phyloP scores from a whole-genome alignment of 2,113 vertebrate genomes.

The Nettapus auritus region DNA sequence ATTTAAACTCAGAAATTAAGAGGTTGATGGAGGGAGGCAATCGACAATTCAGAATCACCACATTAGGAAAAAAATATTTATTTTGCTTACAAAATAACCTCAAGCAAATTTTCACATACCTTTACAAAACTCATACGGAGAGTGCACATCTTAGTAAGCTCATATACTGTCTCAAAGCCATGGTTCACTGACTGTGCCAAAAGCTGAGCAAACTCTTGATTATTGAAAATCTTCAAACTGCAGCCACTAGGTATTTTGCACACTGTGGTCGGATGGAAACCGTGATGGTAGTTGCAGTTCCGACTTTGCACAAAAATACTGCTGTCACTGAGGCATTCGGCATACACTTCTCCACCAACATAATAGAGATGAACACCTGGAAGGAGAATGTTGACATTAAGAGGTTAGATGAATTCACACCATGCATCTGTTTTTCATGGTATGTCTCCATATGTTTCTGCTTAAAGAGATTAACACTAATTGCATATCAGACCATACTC shows the following conservation, averaged over 20 bases:
- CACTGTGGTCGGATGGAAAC: conserved; percentile 97
- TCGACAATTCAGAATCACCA: background rate
- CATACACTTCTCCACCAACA: conserved; percentile 96
- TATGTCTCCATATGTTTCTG: background rate
- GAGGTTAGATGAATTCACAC: background rate
- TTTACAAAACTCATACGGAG: conserved; percentile 99
- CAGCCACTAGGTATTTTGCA: conserved; percentile 99
- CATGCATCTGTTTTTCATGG: background rate
- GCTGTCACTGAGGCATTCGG: conserved; percentile 97
- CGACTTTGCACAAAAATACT: conserved; percentile 99
- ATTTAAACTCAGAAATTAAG: background rate
- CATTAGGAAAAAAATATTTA: background rate
- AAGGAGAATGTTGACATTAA: background rate
- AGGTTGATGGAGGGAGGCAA: background rate
- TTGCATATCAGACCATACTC: background rate
- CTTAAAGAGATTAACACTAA: background rate
- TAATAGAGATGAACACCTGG: conserved; percentile 97
- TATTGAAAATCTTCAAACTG: conserved; percentile 98
- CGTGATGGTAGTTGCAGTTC: conserved; percentile 99
- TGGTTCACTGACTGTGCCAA: conserved; percentile 98
- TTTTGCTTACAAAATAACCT: background rate
- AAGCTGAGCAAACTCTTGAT: conserved; percentile 97
- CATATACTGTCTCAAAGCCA: conserved; percentile 97
- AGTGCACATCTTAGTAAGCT: conserved; percentile 99
- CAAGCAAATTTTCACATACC: conserved; percentile 71